Evolutionary conservation across 2,888 invertebrate species (phyloP), one percentile per base, ranked within the genome.

Genomic region (Pheosia gnoma): DNA sequence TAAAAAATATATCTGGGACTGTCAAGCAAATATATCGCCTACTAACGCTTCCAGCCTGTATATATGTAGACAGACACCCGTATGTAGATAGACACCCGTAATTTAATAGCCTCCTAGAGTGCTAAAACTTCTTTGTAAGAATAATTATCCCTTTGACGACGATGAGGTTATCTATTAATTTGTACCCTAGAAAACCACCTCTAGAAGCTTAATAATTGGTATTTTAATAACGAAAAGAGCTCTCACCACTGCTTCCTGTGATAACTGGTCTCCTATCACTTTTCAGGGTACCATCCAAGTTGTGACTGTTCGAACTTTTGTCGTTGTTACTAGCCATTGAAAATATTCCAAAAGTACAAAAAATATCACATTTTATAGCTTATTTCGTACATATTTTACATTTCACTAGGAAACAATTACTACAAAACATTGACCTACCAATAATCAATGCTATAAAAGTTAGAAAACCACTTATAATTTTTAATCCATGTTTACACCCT

Each of bases 291-390:
- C 89, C 90, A 79, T 91, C 89, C 73, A 89, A 90, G 83, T 89
- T 91, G 72, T 86, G 88, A 89, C 87, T 89, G 87, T 84, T 87
- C 74, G 86, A 91, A 92, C 86, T 88, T 90, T 91, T 92, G 79
- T 91, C 91, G 88, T 85, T 91, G 89, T 93, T 93, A 93, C 91
- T 93, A 87, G 93, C 93, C 93, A 93, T 93, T 89, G 91, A 90
- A 91, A 87, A 79, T 80, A 83, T 80, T 80, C 75, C 74, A 71
- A 59, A 63, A 61, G 58, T 67, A 64, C 53, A 41, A 59, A 59
- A 60, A 63, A 67, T 68, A 73, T 70, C 73, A 81, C 76, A 75
- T 71, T 70, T 60, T 67, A 65, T 58, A 62, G 55, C 66, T 58
- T 65, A 62, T 72, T 61, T 65, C 59, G 60, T 66, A 61, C 70